Base-by-base conservation (phyloP, 1,140 invertebrate species). In the Aricia agestis region DNA sequence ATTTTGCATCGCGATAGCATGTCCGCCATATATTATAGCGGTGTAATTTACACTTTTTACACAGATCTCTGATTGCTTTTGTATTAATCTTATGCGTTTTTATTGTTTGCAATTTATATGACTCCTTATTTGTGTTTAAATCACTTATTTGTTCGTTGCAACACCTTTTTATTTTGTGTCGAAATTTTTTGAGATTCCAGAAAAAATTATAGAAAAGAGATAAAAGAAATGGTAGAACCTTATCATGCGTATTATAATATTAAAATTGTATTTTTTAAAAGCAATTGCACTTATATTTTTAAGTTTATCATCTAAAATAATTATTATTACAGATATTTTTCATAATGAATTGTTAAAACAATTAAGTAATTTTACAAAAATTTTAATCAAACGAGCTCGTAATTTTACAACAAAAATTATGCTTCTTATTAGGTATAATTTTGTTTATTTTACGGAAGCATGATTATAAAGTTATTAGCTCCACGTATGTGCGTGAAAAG, bases 41-140 rank as follows among this genome's bases (percentile, higher is more conserved):
- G 36, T 36, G 71, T 74, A 74, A 83, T 82, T 77, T 80, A 81
- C 80, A 68, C 76, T 80, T 81, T 82, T 82, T 78, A 74, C 77
- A 67, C 25, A 58, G 36, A 63, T 57, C 66, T 63, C 61, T 77
- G 73, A 80, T 83, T 79, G 78, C 75, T 69, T 67, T 66, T 68
- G 70, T 77, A 80, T 76, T 77, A 77, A 76, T 74, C 66, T 74
- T 67, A 65, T 68, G 31, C 45, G 67, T 72, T 75, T 70, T 70
- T 42, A 70, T 70, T 70, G 61, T 42, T 63, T 63, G 59, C 36
- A 36, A 42, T 70, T 70, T 59, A 18, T 69, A 63, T 69, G 59
- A 19, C 36, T 41, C 19, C 42, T 57, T 31, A 52, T 68, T 68
- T 68, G 67, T 68, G 45, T 17, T 59, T 59, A 63, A 63, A 63